phyloP scores from a whole-genome alignment of 2,113 vertebrate species.

The Columba janthina region DNA sequence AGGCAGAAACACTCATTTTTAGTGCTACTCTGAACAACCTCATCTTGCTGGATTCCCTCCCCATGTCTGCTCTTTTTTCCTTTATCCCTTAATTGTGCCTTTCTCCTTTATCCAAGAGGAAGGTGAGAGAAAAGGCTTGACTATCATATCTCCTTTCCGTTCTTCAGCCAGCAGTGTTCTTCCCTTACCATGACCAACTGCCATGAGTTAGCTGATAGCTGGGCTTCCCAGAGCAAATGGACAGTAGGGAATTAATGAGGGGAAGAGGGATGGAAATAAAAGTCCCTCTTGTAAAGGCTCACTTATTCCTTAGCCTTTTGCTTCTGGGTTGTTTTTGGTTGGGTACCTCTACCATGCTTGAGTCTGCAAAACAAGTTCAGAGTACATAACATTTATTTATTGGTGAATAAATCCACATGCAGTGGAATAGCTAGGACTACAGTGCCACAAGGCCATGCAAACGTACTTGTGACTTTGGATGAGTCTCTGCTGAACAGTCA shows the following conservation, averaged over 20 bases:
- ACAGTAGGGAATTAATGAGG: neutral
- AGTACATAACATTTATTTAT: neutral
- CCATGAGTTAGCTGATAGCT: neutral
- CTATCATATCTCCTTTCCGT: neutral
- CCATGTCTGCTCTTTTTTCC: neutral
- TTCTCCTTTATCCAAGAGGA: neutral
- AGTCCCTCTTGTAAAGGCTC: neutral
- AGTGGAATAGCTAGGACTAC: neutral
- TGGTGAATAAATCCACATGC: neutral
- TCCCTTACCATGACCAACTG: neutral
- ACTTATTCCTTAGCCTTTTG: neutral
- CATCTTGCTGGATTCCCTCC: neutral
- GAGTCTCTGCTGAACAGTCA: neutral
- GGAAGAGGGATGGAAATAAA: neutral
- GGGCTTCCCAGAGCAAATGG: neutral
- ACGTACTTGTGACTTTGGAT: neutral
- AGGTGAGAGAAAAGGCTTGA: neutral
- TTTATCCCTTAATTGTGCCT: neutral
- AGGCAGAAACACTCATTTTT: neutral
- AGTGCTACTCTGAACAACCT: neutral
- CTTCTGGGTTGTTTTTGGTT: neutral
- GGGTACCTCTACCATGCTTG: neutral
- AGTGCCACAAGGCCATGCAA: fast-evolving
- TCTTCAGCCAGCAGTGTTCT: neutral
- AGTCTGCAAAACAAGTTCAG: neutral